Base-by-base conservation (phyloP, 2,888 invertebrate genomes). In the Ganaspis brasiliensis region DNA sequence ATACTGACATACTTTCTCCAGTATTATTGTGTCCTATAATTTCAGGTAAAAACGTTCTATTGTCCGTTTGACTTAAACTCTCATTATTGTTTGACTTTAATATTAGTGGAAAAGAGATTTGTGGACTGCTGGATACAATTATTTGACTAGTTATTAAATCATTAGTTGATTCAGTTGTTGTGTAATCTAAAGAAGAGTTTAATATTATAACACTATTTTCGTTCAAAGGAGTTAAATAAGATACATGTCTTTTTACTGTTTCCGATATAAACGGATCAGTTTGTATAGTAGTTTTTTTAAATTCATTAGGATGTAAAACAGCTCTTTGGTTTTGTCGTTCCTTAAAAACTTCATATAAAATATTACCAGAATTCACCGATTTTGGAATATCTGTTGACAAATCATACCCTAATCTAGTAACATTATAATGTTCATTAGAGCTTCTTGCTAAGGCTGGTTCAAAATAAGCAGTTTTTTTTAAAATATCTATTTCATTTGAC, bases 291-390 rank as follows among this genome's bases (percentile, higher is more conserved):
- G 72, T 67, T 45, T 24, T 24, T 37, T 45, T 14, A 59, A 59
- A 16, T 37, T 12, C 12, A 0, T 35, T 12, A 63, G 63, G 35
- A 6, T 40, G 4, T 12, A 40, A 14, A 21, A 83, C 81, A 14
- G 83, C 81, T 56, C 87, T 83, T 24, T 87, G 85, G 31, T 85
- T 84, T 72, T 82, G 74, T 79, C 81, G 72, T 61, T 84, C 79
- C 75, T 83, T 85, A 40, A 84, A 89, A 26, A 84, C 87, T 45
- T 88, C 81, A 88, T 86, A 89, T 12, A 87, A 83, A 6, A 85
- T 35, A 40, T 89, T 82, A 31, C 85, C 83, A 49, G 88, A 89
- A 71, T 82, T 83, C 0, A 77, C 45, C 0, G 85, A 83, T 4
- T 80, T 79, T 63, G 83, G 78, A 21, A 31, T 2, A 59, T 67